Evolutionary conservation across 2,888 invertebrate genomes (phyloP).

Genomic region (Microctonus aethiopoides): DNA sequence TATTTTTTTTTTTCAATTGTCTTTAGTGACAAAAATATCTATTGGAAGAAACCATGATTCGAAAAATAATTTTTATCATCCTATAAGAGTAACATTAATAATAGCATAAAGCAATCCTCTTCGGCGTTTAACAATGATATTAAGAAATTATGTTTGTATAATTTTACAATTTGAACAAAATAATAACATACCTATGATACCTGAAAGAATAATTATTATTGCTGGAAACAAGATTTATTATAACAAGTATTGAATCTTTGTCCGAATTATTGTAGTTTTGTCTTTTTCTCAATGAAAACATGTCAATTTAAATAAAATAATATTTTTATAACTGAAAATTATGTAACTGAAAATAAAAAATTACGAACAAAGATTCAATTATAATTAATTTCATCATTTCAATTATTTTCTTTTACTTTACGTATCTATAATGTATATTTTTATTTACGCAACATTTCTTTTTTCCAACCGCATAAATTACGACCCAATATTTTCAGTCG

Average conservation of each 20-base stretch:
- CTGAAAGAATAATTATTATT: constrained; percentile 62
- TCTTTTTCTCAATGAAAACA: not conserved
- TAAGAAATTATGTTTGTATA: constrained; percentile 26
- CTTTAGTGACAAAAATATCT: not conserved
- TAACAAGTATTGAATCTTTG: constrained; percentile 14
- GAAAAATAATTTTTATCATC: not conserved
- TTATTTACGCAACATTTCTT: not conserved
- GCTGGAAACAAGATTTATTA: constrained; percentile 55
- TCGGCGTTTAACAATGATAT: constrained; percentile 20
- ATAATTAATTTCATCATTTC: not conserved
- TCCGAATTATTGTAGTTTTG: not conserved
- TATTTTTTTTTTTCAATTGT: not conserved
- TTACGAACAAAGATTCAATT: not conserved
- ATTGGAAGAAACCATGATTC: constrained; percentile 18
- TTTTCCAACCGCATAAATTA: not conserved
- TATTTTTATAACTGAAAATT: not conserved
- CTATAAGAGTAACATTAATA: constrained; percentile 7
- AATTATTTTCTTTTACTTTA: not conserved
- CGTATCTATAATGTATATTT: not conserved
- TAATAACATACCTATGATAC: constrained; percentile 66
- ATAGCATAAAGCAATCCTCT: constrained; percentile 10
- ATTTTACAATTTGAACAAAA: constrained; percentile 64
- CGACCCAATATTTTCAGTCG: not conserved
- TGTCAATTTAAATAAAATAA: not conserved
- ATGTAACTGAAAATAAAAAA: not conserved